Percentiles rank a stretch among this genome's conserved stretches.
phyloP scores from a whole-genome alignment of 2,113 vertebrate genomes.

The Circaetus cinerascens region DNA sequence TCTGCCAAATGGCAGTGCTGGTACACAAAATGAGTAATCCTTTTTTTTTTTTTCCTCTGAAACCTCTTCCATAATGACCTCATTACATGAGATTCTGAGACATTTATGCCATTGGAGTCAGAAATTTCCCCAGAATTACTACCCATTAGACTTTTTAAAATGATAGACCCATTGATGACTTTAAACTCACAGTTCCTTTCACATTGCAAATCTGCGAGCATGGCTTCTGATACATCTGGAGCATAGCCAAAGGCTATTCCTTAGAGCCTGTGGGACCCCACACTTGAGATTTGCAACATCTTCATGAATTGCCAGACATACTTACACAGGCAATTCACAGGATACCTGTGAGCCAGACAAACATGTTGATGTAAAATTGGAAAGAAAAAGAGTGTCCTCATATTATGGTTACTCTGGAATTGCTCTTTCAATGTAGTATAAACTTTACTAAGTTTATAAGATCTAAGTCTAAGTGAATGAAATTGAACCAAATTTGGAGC shows the following conservation, averaged over 20 bases:
- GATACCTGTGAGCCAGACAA: neutral
- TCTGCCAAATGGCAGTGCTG: neutral
- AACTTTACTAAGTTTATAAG: neutral
- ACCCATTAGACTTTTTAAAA: neutral
- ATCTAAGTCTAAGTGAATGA: neutral
- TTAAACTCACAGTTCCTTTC: neutral
- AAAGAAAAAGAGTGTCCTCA: neutral
- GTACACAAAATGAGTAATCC: neutral
- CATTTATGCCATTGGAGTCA: neutral
- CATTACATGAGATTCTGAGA: neutral
- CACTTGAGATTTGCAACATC: neutral
- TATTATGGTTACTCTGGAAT: neutral
- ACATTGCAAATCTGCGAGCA: rapidly evolving
- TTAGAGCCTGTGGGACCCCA: neutral
- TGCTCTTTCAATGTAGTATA: neutral
- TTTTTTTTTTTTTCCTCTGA: neutral
- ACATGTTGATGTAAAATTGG: rapidly evolving
- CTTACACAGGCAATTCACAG: neutral
- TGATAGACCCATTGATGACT: neutral
- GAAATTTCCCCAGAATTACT: neutral
- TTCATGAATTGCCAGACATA: neutral
- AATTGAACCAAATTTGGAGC: neutral
- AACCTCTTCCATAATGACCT: neutral
- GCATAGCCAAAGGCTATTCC: neutral
- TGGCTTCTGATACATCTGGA: neutral